These are phyloP conservation scores for Clunio marinus DNA, from an alignment of 2,888 invertebrate species.

Conservation along the genomic window DNA sequence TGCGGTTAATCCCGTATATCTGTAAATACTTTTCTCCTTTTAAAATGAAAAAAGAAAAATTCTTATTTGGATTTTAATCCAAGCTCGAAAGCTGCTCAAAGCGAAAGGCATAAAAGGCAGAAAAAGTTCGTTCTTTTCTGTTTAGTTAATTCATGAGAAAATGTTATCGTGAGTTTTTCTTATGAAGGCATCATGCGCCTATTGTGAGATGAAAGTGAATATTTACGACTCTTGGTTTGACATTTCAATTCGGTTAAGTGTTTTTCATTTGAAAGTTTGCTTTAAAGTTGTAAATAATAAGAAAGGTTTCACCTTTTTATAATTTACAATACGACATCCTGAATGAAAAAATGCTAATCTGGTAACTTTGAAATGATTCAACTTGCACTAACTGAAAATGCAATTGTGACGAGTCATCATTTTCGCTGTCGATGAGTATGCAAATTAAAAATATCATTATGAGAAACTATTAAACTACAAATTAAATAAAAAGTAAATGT, in stretches of 20 bases:
- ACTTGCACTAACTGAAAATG: too few relatives aligned
- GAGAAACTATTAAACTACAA: too few relatives aligned
- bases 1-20: conserved; percentile 38
- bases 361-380: too few relatives aligned
- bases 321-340: too few relatives aligned
- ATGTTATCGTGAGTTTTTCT: conserved; percentile 23
- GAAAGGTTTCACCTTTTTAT: too few relatives aligned
- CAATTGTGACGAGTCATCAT: too few relatives aligned
- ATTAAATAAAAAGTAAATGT: too few relatives aligned
- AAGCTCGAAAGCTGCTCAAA: neutral
- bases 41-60: conserved; percentile 21
- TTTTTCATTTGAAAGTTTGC: conserved; percentile 8
- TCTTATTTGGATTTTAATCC: conserved; percentile 14
- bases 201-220: neutral
- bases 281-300: too few relatives aligned
- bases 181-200: conserved; percentile 31
- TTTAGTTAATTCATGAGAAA: conserved; percentile 38
- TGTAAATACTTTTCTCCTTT: conserved; percentile 37
- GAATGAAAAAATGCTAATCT: too few relatives aligned
- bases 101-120: neutral
- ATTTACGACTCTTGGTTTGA: conserved; percentile 25
- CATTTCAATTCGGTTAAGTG: conserved; percentile 26
- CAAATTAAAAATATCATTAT: too few relatives aligned
- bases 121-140: neutral
- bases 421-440: too few relatives aligned